phyloP scores from a whole-genome alignment of 2,113 vertebrate genomes.

The Anolis sagrei region DNA sequence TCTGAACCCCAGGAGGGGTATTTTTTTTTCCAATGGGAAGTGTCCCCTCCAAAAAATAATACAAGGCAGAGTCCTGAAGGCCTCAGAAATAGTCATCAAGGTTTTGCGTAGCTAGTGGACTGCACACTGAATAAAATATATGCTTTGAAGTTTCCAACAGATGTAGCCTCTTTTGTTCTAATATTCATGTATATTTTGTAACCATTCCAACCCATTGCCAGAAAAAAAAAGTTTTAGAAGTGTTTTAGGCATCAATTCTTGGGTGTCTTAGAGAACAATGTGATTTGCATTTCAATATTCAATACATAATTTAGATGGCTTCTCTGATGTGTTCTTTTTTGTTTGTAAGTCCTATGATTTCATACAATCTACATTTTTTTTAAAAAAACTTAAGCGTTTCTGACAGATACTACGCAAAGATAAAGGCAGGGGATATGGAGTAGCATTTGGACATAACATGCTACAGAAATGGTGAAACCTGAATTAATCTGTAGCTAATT shows the following conservation, averaged over 20 bases:
- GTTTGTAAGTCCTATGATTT: constrained; percentile 39
- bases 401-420: not conserved
- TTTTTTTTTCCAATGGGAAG: too few relatives aligned
- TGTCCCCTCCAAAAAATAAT: too few relatives aligned
- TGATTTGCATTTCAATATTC: not conserved
- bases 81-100: too few relatives aligned
- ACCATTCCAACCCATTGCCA: constrained; percentile 42
- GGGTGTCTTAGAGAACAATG: not conserved
- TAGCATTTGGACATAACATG: constrained; percentile 37
- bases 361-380: constrained; percentile 27
- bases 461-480: not conserved
- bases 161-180: not conserved
- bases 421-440: constrained; percentile 20
- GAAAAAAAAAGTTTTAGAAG: constrained; percentile 38
- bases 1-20: too few relatives aligned
- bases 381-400: not conserved
- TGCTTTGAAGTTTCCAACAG: constrained; percentile 52
- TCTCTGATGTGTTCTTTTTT: constrained; percentile 24
- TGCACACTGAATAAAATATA: constrained; percentile 50
- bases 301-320: not conserved
- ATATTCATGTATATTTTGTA: constrained; percentile 25
- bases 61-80: too few relatives aligned
- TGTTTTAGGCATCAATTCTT: constrained; percentile 6
- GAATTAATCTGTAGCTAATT: not conserved
- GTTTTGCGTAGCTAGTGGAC: too few relatives aligned